A percentile compares a stretch with the other conserved stretches of the same genome.
These are phyloP conservation scores for Venustaconcha ellipsiformis DNA, from an alignment of 1,140 invertebrate species.

Conservation along the genomic window DNA sequence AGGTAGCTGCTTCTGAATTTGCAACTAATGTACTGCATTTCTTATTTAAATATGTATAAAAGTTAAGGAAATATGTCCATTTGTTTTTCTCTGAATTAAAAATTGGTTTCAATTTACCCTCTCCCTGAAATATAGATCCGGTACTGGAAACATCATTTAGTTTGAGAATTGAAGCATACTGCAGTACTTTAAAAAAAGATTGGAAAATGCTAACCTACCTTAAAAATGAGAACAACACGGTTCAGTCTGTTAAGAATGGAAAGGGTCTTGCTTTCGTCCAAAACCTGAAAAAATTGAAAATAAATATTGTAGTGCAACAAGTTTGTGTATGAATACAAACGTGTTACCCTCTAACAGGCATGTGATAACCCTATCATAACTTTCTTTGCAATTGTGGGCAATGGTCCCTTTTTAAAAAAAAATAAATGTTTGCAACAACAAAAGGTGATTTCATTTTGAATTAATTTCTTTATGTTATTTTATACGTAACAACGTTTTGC, in stretches of 20 bases:
- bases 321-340: too few species aligned
- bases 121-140: not conserved
- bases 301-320: not conserved
- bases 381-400: too few species aligned
- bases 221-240: conserved; percentile 92
- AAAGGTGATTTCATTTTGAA: too few species aligned
- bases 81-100: not conserved
- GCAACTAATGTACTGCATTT: too few species aligned
- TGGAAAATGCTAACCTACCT: conserved; percentile 75
- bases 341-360: too few species aligned
- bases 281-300: conserved; percentile 7
- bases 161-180: not conserved
- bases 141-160: not conserved
- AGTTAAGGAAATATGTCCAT: not conserved
- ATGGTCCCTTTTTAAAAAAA: too few species aligned
- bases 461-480: too few species aligned
- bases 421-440: too few species aligned
- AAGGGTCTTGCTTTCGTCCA: conserved; percentile 93
- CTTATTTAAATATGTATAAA: too few species aligned
- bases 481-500: too few species aligned
- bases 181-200: not conserved
- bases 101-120: not conserved
- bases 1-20: too few species aligned
- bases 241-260: conserved; percentile 93
- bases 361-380: too few species aligned